A percentile compares a stretch with the other conserved stretches of the same genome.
These are phyloP conservation scores for Scolopax mira DNA, from an alignment of 2,113 vertebrate species.

Conservation along the genomic window DNA sequence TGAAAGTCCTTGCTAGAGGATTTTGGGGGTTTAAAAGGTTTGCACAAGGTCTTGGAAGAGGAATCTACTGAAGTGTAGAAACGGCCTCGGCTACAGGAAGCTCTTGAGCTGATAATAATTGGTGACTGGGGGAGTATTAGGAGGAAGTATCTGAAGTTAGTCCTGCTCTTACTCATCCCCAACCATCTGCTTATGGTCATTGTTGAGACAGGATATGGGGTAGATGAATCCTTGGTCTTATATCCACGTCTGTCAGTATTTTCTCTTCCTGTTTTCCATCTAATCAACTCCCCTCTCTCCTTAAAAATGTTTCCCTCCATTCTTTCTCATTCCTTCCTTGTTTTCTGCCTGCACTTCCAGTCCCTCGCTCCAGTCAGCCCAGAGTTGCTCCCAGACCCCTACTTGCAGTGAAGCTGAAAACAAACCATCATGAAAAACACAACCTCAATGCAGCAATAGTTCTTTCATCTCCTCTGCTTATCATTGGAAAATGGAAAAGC, in stretches of 20 bases:
- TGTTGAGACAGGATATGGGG: constrained; percentile 63
- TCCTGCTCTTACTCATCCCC: constrained; percentile 41
- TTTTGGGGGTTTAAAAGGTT: background rate
- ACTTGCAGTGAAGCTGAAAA: background rate
- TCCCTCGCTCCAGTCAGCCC: background rate
- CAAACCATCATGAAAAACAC: background rate
- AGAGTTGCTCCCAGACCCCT: background rate
- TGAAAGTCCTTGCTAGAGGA: background rate
- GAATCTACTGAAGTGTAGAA: background rate
- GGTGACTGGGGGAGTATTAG: constrained; percentile 48
- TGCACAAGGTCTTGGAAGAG: background rate
- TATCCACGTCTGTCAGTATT: constrained; percentile 41
- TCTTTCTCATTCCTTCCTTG: constrained; percentile 48
- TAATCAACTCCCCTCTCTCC: constrained; percentile 22
- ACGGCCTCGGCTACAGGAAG: rapidly evolving
- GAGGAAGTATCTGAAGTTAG: constrained; percentile 54
- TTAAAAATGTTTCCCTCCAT: constrained; percentile 58
- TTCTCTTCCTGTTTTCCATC: constrained; percentile 61
- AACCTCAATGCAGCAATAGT: background rate
- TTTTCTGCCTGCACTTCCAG: constrained; percentile 22
- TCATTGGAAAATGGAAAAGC: background rate
- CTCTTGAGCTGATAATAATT: constrained; percentile 21
- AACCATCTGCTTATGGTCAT: constrained; percentile 62
- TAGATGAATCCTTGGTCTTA: constrained; percentile 49
- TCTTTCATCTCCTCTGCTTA: background rate